Base-by-base conservation (phyloP, 2,113 vertebrate species). In the Uropsilus gracilis region DNA sequence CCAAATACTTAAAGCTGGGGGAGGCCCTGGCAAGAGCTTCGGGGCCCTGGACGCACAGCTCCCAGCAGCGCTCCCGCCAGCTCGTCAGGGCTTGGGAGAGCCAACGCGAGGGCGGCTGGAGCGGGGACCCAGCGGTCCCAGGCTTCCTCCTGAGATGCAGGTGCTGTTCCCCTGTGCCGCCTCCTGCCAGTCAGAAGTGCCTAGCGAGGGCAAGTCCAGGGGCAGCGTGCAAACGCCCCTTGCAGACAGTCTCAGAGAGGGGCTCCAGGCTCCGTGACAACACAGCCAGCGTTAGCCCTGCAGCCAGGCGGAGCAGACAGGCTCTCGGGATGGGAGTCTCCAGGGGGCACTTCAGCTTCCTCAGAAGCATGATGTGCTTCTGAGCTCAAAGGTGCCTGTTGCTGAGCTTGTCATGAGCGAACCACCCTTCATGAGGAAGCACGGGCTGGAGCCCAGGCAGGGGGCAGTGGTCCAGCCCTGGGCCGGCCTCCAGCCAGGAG, bases 1-100 rank as follows among this genome's bases (percentile, higher is more conserved):
- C 75, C 95, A 92, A 96, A 97, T 97, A 96, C 96, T 97, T 98
- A 97, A 95, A 97, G 97, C 95, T 86, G 66, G 53, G 72, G 66
- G 83, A 97, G 94, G 97, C 93, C 94, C 96, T 76, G 83, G 90
- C 84, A 80, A n/a, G 90, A 94, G 94, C 34, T 78, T 88, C 68
- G 39, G 0, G 20, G 37, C 53, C 68, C 34, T 4, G 22, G 37
- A 46, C n/a, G 46, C 39, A n/a, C 13, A 3, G 90, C 53, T 10
- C 26, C 3, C 1, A 63, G 42, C 1, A 1, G 55, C 10, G 26
- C 34, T 66, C 66, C 66, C 42, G 48, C 42, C 66, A 26, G 42
- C 66, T 20, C 16, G 1, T 1, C 30, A 24, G 57, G 20, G 59
- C 30, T 2, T 0, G 6, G 57, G 28, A 17, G 26, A 12, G 66